Conservation (phyloP, 2,888 invertebrate genomes). For the Scrobipalpa atriplicella region DNA sequence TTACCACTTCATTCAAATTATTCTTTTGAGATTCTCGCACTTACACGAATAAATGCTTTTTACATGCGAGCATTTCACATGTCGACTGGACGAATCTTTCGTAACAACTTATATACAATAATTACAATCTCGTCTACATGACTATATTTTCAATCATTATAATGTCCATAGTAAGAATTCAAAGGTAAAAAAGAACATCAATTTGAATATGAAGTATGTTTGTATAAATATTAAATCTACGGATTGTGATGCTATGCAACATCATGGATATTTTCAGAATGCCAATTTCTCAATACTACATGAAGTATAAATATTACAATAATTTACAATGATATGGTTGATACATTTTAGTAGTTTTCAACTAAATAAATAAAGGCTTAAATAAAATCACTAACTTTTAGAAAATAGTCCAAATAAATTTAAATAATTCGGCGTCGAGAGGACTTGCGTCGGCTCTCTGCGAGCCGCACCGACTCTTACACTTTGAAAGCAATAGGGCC, state of each 20-base stretch:
- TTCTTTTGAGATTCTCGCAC: slow-evolving; percentile 67
- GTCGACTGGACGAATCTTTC: slow-evolving; percentile 63
- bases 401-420: slow-evolving; percentile 41
- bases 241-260: slow-evolving; percentile 56
- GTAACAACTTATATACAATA: slow-evolving; percentile 76
- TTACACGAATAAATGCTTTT: slow-evolving; percentile 69
- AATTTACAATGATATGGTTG: slow-evolving; percentile 61
- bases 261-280: slow-evolving; percentile 47
- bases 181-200: neutral
- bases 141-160: slow-evolving; percentile 40
- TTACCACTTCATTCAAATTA: slow-evolving; percentile 54
- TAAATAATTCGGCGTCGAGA: slow-evolving; percentile 65
- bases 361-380: slow-evolving; percentile 46
- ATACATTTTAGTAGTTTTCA: slow-evolving; percentile 42
- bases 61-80: slow-evolving; percentile 43
- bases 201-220: neutral
- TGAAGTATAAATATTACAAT: slow-evolving; percentile 46
- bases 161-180: slow-evolving; percentile 6
- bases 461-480: slow-evolving; percentile 31
- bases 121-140: slow-evolving; percentile 60
- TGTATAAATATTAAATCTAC: slow-evolving; percentile 36
- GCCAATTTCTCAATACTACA: slow-evolving; percentile 46
- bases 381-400: slow-evolving; percentile 53
- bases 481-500: slow-evolving; percentile 32
- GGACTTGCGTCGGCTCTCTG: slow-evolving; percentile 47